Conservation (phyloP, 2,888 invertebrate genomes). For the Catocala fraxini region DNA sequence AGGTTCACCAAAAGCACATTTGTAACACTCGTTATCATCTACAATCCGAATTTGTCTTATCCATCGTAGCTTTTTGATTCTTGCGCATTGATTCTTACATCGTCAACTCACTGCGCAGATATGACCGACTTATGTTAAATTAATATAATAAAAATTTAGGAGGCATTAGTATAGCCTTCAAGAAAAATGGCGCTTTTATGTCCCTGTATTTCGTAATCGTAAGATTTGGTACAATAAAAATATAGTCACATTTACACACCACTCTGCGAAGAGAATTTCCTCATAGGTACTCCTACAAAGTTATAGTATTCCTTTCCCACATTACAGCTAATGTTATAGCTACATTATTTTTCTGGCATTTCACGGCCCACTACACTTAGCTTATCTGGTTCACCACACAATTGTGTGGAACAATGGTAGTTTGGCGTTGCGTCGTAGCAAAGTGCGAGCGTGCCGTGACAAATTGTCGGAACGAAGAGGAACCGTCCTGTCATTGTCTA, state of each 20-base stretch:
- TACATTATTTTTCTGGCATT: slow-evolving; percentile 31
- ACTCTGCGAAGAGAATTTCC: slow-evolving; percentile 10
- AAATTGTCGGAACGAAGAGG: slow-evolving; percentile 72
- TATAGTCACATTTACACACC: slow-evolving; percentile 6
- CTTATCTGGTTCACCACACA: slow-evolving; percentile 58
- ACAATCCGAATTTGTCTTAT: no score
- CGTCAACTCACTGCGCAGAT: no score
- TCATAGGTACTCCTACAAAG: slow-evolving; percentile 3
- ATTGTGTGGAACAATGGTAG: slow-evolving; percentile 63
- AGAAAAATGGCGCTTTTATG: background rate
- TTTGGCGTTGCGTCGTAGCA: slow-evolving; percentile 51
- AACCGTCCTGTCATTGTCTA: slow-evolving; percentile 80
- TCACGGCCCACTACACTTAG: slow-evolving; percentile 57
- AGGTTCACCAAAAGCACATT: no score
- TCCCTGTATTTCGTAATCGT: background rate
- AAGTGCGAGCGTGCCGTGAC: slow-evolving; percentile 63
- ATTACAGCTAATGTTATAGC: slow-evolving; percentile 2
- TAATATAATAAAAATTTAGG: no score
- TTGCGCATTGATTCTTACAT: no score
- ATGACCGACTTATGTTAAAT: no score
- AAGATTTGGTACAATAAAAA: slow-evolving; percentile 7
- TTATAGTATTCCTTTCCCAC: slow-evolving; percentile 2
- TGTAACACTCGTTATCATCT: no score
- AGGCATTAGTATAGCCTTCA: no score
- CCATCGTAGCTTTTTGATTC: no score